phyloP scores from a whole-genome alignment of 2,797 vertebrate genomes.

The Pampus argenteus region DNA sequence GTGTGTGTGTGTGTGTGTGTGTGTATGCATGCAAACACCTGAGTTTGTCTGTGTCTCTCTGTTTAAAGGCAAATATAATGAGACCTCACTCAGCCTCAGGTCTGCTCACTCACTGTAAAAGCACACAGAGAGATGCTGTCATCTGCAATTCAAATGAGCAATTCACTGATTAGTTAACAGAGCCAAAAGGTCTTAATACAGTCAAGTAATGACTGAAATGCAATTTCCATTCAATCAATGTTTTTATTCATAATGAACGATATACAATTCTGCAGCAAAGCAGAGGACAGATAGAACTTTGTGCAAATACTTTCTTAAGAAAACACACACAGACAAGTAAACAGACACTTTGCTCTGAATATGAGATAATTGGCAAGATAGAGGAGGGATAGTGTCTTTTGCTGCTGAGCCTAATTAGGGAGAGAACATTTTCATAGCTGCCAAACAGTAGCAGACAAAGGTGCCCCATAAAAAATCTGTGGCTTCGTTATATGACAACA shows the following conservation, averaged over 20 bases:
- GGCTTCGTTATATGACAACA: slow-evolving; percentile 61
- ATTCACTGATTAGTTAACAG: slow-evolving; percentile 64
- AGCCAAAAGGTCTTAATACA: slow-evolving; percentile 65
- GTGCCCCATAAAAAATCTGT: slow-evolving; percentile 55
- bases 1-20: background rate
- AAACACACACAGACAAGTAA: slow-evolving; percentile 30
- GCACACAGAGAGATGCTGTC: slow-evolving; percentile 7
- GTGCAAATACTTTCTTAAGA: slow-evolving; percentile 31
- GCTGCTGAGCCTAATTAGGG: slow-evolving; percentile 68
- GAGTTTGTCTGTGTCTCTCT: slow-evolving; percentile 5
- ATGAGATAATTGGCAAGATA: slow-evolving; percentile 70
- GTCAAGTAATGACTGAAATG: slow-evolving; percentile 62
- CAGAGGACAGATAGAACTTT: slow-evolving; percentile 45
- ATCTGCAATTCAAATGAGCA: slow-evolving; percentile 72
- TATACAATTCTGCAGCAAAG: slow-evolving; percentile 45
- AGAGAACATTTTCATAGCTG: slow-evolving; percentile 65
- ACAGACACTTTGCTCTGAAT: slow-evolving; percentile 49
- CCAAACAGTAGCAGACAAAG: slow-evolving; percentile 73
- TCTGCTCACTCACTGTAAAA: slow-evolving; percentile 53
- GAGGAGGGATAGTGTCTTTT: slow-evolving; percentile 34
- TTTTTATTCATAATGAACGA: slow-evolving; percentile 64
- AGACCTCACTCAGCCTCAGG: slow-evolving; percentile 41
- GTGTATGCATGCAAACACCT: background rate
- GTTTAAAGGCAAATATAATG: slow-evolving; percentile 43
- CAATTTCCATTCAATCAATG: slow-evolving; percentile 68